Evolutionary conservation across 1,140 invertebrate genomes (phyloP).

Genomic region (Diprion similis): DNA sequence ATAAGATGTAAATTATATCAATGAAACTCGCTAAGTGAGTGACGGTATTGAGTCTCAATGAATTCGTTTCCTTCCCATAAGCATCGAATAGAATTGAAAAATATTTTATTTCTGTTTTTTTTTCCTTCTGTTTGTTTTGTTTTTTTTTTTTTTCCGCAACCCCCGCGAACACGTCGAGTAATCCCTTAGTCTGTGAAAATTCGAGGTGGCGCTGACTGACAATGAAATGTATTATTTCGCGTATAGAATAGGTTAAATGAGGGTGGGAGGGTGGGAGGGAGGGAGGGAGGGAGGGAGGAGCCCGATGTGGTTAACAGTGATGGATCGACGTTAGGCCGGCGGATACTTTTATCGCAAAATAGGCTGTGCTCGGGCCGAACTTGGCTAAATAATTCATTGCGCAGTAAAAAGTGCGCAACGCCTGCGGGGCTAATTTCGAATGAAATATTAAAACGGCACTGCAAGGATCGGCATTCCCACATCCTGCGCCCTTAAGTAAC

Average conservation of each 20-base stretch:
- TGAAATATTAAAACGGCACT: not conserved
- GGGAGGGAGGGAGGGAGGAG: not conserved
- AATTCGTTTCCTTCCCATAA: too few species aligned
- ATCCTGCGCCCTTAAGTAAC: too few species aligned
- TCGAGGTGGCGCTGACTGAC: too few species aligned
- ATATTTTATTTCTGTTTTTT: too few species aligned
- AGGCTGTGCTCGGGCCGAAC: not conserved
- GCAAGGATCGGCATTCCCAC: not conserved
- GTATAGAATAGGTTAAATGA: too few species aligned
- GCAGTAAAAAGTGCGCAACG: not conserved
- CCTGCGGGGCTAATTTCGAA: not conserved
- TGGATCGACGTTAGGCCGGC: not conserved
- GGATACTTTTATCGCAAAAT: not conserved
- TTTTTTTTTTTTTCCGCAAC: constrained; percentile 18
- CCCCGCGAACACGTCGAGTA: not conserved
- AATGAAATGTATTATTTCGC: too few species aligned
- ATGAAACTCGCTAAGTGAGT: too few species aligned
- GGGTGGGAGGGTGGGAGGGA: not conserved
- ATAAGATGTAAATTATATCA: too few species aligned
- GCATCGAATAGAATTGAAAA: too few species aligned
- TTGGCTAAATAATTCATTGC: not conserved
- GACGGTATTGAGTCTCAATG: too few species aligned
- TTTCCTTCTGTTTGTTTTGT: too few species aligned
- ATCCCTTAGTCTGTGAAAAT: too few species aligned
- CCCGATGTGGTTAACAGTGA: not conserved